Conservation (phyloP, 1,140 invertebrate species). For the Pogonus chalceus region DNA sequence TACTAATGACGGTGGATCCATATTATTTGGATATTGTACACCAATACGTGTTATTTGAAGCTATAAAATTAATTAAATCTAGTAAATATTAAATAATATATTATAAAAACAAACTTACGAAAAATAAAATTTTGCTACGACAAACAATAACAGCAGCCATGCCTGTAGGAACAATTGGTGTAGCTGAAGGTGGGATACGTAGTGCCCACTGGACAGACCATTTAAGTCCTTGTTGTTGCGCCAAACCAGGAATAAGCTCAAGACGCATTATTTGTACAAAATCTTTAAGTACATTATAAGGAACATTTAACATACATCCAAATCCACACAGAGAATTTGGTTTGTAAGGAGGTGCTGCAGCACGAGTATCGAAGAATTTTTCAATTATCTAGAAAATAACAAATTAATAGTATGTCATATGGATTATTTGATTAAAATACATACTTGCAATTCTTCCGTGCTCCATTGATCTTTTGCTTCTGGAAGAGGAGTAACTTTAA, state of each 20-base stretch:
- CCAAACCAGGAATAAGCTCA: constrained; percentile 59
- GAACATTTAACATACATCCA: constrained; percentile 68
- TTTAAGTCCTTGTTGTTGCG: constrained; percentile 49
- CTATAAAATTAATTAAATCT: constrained; percentile 38
- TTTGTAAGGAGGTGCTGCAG: constrained; percentile 78
- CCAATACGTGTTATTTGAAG: constrained; percentile 73
- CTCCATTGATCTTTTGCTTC: constrained; percentile 82
- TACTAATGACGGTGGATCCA: constrained; percentile 69
- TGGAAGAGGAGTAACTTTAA: constrained; percentile 74
- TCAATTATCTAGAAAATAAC: constrained; percentile 60
- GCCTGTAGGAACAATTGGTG: constrained; percentile 74
- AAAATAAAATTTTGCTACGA: constrained; percentile 80
- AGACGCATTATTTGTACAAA: constrained; percentile 82
- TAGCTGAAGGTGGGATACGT: constrained; percentile 76
- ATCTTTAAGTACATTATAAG: constrained; percentile 77
- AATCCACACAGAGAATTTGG: constrained; percentile 78
- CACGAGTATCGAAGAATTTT: constrained; percentile 84
- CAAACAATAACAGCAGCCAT: constrained; percentile 73
- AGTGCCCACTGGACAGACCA: constrained; percentile 88
- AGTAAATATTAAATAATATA: background rate
- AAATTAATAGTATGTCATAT: background rate
- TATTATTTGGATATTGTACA: constrained; percentile 45
- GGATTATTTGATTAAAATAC: background rate
- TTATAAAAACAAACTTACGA: constrained; percentile 48
- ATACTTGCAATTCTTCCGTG: constrained; percentile 71